Evolutionary conservation across 2,797 vertebrate genomes (phyloP).

Genomic region (Lateolabrax maculatus): DNA sequence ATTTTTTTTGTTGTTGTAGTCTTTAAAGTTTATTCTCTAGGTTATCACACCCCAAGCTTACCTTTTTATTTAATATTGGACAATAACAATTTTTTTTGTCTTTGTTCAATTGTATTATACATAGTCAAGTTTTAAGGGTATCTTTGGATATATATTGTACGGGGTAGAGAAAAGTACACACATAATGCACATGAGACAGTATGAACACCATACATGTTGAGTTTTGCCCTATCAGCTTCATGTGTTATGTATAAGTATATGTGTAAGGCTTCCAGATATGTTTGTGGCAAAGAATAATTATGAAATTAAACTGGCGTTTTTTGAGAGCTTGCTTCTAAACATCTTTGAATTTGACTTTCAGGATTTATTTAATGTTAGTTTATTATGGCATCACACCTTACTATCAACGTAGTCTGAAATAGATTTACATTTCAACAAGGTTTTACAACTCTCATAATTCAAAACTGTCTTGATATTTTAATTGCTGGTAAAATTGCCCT

Average conservation of each 20-base stretch:
- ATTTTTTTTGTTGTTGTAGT: not conserved
- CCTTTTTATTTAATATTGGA: not conserved
- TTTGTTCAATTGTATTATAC: not conserved
- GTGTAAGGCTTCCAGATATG: not conserved
- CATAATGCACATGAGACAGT: not conserved
- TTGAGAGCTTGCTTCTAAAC: not conserved
- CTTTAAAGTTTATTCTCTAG: not conserved
- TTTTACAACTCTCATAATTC: conserved; percentile 3
- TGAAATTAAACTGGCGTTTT: not conserved
- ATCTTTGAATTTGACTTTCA: conserved; percentile 17
- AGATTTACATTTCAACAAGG: conserved; percentile 24
- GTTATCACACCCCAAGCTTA: not conserved
- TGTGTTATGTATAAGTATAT: not conserved
- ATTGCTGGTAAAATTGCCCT: conserved; percentile 33
- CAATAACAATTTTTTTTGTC: not conserved
- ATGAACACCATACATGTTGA: not conserved
- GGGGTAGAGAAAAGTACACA: not conserved
- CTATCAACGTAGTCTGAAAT: conserved; percentile 7
- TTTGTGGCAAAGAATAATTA: not conserved
- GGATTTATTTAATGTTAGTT: not conserved
- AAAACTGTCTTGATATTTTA: conserved; percentile 41
- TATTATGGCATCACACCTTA: conserved; percentile 14
- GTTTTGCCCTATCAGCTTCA: conserved; percentile 3
- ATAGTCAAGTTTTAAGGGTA: not conserved
- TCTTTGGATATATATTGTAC: too few relatives aligned